A percentile compares a stretch with the other conserved stretches of the same genome.
Conservation (phyloP, 1,140 invertebrate species). For the Drosophila littoralis region DNA sequence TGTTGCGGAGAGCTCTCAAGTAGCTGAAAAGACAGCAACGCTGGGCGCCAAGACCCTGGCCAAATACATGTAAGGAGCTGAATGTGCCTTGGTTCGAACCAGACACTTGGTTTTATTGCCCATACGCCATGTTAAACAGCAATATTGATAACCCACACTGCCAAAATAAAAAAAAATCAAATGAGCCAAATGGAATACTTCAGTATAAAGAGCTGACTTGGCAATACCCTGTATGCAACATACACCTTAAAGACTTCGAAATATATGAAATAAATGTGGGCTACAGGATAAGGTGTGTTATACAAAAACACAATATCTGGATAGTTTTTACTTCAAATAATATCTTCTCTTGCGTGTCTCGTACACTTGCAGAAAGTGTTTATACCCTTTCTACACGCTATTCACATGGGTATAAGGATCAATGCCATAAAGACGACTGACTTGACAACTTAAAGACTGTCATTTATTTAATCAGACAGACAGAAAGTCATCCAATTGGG, state of each 20-base stretch:
- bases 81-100: constrained; percentile 1
- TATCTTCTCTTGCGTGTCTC: too few species aligned
- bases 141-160: constrained; percentile 51
- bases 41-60: background rate
- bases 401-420: constrained; percentile 26
- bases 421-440: constrained; percentile 23
- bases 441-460: constrained; percentile 1
- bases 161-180: background rate
- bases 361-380: too few species aligned
- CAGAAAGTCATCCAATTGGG: constrained; percentile 27
- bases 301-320: too few species aligned
- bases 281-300: too few species aligned
- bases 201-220: background rate
- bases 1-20: constrained; percentile 69
- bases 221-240: too few species aligned
- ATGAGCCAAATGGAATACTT: background rate
- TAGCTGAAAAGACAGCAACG: constrained; percentile 42
- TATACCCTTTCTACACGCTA: background rate
- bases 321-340: too few species aligned
- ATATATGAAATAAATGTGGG: too few species aligned
- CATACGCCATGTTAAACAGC: constrained; percentile 72
- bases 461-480: constrained; percentile 4
- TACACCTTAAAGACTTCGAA: too few species aligned
- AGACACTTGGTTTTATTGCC: constrained; percentile 52
- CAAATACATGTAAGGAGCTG: background rate